Evolutionary conservation across 1,140 invertebrate species (phyloP).

Genomic region (Eubasilissa regina): DNA sequence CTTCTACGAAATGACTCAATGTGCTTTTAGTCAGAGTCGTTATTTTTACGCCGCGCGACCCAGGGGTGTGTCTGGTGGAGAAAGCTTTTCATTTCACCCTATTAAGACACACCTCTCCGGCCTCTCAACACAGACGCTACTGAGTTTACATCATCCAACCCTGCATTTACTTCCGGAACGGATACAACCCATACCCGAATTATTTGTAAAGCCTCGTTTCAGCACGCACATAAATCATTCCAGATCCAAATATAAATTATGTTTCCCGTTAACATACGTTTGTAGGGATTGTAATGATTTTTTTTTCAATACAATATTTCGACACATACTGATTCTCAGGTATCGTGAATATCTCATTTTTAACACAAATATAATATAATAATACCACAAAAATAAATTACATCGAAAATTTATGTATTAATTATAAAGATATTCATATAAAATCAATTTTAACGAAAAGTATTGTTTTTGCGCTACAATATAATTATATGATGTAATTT

Average conservation of each 20-base stretch:
- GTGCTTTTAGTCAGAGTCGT: slow-evolving; percentile 42
- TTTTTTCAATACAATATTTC: slow-evolving; percentile 3
- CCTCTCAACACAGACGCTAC: slow-evolving; percentile 11
- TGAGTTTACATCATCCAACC: background rate
- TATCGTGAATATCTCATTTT: too few relatives aligned
- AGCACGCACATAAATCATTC: background rate
- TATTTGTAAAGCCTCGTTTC: slow-evolving; percentile 20
- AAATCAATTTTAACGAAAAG: too few relatives aligned
- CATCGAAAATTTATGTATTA: too few relatives aligned
- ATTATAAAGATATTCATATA: too few relatives aligned
- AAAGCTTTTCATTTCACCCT: slow-evolving; percentile 46
- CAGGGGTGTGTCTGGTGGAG: slow-evolving; percentile 44
- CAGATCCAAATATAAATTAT: slow-evolving; percentile 20
- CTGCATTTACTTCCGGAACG: slow-evolving; percentile 13
- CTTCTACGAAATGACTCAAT: slow-evolving; percentile 6
- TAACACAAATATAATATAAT: too few relatives aligned
- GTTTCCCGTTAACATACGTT: background rate
- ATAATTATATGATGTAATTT: too few relatives aligned
- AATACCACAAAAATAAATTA: too few relatives aligned
- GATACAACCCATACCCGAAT: slow-evolving; percentile 7
- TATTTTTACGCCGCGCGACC: slow-evolving; percentile 34
- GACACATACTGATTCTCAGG: too few relatives aligned
- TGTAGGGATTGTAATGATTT: slow-evolving; percentile 9
- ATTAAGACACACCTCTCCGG: slow-evolving; percentile 43
- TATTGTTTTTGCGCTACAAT: too few relatives aligned